Evolutionary conservation across 2,113 vertebrate species (phyloP), one percentile per base, ranked within the genome.

Genomic region (Nesospiza acunhae): DNA sequence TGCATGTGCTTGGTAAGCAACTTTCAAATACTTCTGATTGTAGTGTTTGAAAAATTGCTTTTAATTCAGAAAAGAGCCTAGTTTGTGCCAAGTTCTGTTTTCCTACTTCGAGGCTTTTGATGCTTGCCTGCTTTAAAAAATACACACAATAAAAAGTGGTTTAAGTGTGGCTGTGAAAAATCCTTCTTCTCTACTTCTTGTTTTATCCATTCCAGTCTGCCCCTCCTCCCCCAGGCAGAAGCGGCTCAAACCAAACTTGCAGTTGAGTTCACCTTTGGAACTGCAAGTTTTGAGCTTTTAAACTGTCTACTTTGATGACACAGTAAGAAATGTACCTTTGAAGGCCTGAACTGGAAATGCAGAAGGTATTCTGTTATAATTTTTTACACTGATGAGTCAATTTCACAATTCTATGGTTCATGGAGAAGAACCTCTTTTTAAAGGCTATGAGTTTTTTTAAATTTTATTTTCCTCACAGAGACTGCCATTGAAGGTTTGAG

Each of bases 1-100:
- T 94, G 64, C 83, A n/a, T 90, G 50, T 86, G 90, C 87, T 96
- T 86, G 75, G 87, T 94, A 96, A 94, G 87, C 94, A 97, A 62
- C 89, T 95, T 82, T 72, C 50, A 81, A 91, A 82, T 84, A 72
- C 41, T 87, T 89, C 74, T 94, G 76, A 81, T 52, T 84, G 77
- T 72, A 44, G 60, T 84, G 81, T 90, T 88, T 73, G 70, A 95
- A 94, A 95, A 95, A 79, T 76, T 66, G 63, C 55, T 66, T 92
- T 94, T 94, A 88, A 74, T 95, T 93, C 42, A 33, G 67, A 77
- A 95, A 93, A 86, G 79, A 85, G 67, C 68, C 35, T 77, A 16
- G 9, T 77, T 84, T 85, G 31, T 86, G 93, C 85, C 87, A 94
- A 84, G 84, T 80, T 94, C 59, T 83, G 56, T 77, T 94, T 94